Evolutionary conservation across 2,797 vertebrate genomes (phyloP), one percentile per base, ranked within the genome.

Genomic region (Erpetoichthys calabaricus): DNA sequence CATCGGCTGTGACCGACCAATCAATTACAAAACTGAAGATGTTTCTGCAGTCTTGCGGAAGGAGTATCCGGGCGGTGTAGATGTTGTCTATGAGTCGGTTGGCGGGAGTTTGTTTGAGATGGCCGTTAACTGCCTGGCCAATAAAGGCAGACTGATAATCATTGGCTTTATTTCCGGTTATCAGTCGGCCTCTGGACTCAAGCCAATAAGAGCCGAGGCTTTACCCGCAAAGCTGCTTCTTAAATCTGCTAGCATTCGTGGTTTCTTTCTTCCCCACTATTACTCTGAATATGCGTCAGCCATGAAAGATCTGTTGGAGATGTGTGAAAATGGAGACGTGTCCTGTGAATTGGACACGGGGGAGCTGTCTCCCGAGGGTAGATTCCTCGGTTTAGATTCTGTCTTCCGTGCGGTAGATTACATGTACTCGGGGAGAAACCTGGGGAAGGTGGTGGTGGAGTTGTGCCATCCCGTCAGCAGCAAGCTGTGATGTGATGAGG

Each of bases 91-190:
- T 3, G 92, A 97, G 70, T 85, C 81, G 5, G 65, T 87, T 8
- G 25, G 92, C 59, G 92, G 94, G 57, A 67, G 80, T 60, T 67
- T 89, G 75, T 87, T 95, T 58, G 89, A 97, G 63, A 57, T 85
- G 44, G 88, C 90, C 0, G 64, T 92, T 63, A 85, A 91, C 55
- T 71, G 73, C 60, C 70, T 97, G 77, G 86, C 91, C 65, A 75
- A 64, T 56, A 88, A 84, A 67, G 90, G 89, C 42, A 62, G 82
- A 9, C 69, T 97, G 67, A 87, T 98, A 45, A 64, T 95, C 25
- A 93, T 94, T 45, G 92, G 92, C 65, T 94, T 92, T 74, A 83
- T 96, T 67, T 72, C 90, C 4, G 91, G 91, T 63, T 96, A 97
- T 83, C 89, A 89, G 68, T 88, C 70, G 1, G 73, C 77, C 10